phyloP scores from a whole-genome alignment of 2,113 vertebrate species.

The cattle (Bos taurus) region ARS-UCD2.0 NC_037345.1:25612001-25612500 shows the following conservation, averaged over 20 bases:
- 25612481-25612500: not conserved
- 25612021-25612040: not conserved
- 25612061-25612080: not conserved
- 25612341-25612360: not conserved
- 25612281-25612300: not conserved
- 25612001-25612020: not conserved
- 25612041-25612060: rapidly evolving
- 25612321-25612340: not conserved
- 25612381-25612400: not conserved
- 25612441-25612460: not conserved
- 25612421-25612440: not conserved
- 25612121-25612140: not conserved
- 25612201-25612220: not conserved
- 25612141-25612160: not conserved
- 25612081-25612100: not conserved
- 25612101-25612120: not conserved
- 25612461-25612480: not conserved
- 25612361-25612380: not conserved
- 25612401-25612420: not conserved
- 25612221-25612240: not conserved
- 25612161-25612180: not conserved
- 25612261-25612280: not conserved
- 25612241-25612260: not conserved
- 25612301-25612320: not conserved
- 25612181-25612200: not conserved